phyloP scores from a whole-genome alignment of 64 coral and sea anemone species.

The Actinia equina region DNA sequence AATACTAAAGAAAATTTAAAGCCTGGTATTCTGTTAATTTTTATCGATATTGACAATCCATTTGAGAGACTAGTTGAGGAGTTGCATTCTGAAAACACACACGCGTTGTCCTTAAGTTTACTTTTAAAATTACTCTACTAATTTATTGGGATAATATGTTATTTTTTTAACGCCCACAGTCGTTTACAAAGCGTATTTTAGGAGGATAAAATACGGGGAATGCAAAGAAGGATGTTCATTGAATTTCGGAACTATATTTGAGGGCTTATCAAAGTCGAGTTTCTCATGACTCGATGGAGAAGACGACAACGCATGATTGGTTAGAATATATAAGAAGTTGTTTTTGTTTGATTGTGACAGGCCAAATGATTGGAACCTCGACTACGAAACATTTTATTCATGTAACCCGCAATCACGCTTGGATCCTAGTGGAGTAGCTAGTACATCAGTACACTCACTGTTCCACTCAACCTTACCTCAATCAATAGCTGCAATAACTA shows the following conservation, averaged over 20 bases:
- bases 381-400: conserved; percentile 9
- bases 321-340: conserved; percentile 1
- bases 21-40: background rate
- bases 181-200: background rate
- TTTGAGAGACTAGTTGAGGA: background rate
- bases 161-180: background rate
- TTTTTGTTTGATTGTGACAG: conserved; percentile 22
- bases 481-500: background rate
- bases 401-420: conserved; percentile 11
- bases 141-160: background rate
- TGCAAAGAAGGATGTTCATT: background rate
- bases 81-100: background rate
- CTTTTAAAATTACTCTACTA: background rate
- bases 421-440: background rate
- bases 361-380: conserved; percentile 25
- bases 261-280: background rate
- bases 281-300: background rate
- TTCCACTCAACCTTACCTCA: background rate
- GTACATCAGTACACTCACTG: background rate
- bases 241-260: background rate
- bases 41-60: background rate
- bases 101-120: background rate
- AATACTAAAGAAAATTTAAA: background rate
- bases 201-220: background rate
- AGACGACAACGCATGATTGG: conserved; percentile 10